Evolutionary conservation across 2,797 vertebrate genomes (phyloP).

Genomic region (Crocodylus rhombifer): DNA sequence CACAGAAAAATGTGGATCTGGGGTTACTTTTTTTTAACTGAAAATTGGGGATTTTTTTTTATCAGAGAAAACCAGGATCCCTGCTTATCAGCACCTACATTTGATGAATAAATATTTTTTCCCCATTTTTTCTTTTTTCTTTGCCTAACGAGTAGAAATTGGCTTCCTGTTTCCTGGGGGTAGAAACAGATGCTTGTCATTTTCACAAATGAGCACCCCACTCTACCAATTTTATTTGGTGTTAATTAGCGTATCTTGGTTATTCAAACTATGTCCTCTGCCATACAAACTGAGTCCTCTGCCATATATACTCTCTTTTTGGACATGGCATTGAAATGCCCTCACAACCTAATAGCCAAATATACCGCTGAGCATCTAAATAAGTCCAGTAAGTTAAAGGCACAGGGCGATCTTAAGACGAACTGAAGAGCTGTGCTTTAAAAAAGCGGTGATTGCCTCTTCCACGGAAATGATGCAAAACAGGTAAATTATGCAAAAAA

Average conservation of each 20-base stretch:
- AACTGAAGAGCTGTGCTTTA: not conserved
- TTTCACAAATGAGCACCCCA: rapidly evolving
- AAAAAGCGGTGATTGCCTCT: not conserved
- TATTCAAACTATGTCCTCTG: not conserved
- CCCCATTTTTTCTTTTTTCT: not conserved
- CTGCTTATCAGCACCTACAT: not conserved
- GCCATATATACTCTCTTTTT: not conserved
- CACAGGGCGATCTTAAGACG: not conserved
- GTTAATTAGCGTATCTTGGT: not conserved
- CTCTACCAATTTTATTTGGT: not conserved
- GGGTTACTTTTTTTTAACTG: no score
- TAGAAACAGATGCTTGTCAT: rapidly evolving
- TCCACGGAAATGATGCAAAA: not conserved
- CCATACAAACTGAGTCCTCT: not conserved
- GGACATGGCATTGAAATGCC: not conserved
- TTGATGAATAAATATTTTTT: not conserved
- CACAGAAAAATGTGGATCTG: no score
- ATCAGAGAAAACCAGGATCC: no score
- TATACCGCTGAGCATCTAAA: not conserved
- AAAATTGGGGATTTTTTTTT: no score
- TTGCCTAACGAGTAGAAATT: not conserved
- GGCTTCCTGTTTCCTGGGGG: not conserved
- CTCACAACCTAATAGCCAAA: not conserved
- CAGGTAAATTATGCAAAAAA: not conserved
- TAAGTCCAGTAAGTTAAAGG: not conserved